A percentile compares a stretch with the other conserved stretches of the same genome.
Conservation (phyloP, 2,888 invertebrate species). For the Trimorus sp. region DNA sequence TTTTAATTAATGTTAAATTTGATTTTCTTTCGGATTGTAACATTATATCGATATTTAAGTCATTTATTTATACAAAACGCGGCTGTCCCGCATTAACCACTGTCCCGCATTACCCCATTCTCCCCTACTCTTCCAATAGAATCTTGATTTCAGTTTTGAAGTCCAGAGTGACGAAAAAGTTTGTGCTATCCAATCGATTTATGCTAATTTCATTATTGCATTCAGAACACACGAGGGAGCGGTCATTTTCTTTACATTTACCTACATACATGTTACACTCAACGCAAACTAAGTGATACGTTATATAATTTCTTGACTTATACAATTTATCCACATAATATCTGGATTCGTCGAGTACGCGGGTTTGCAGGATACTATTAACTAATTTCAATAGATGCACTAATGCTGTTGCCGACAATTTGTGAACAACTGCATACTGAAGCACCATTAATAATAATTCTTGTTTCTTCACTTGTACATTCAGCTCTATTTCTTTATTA, state of each 20-base stretch:
- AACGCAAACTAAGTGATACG: slow-evolving; percentile 27
- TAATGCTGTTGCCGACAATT: slow-evolving; percentile 15
- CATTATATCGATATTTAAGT: no score
- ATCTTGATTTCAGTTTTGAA: slow-evolving; percentile 19
- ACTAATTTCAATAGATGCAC: slow-evolving; percentile 29
- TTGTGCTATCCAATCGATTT: no score
- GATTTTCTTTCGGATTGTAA: no score
- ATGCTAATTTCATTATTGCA: no score
- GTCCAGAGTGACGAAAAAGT: slow-evolving; percentile 45
- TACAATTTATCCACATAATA: slow-evolving; percentile 37
- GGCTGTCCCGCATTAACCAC: no score
- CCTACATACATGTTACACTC: slow-evolving; percentile 25
- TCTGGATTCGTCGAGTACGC: slow-evolving; percentile 13
- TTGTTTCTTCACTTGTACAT: slow-evolving; percentile 2
- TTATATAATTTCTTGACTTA: not conserved
- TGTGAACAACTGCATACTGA: slow-evolving; percentile 9
- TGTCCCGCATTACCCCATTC: no score
- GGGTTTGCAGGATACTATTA: slow-evolving; percentile 17
- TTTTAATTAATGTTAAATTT: no score
- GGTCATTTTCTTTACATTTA: slow-evolving; percentile 4
- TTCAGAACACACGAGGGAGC: not conserved
- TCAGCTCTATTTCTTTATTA: not conserved
- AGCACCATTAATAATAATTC: slow-evolving; percentile 14
- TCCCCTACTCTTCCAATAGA: slow-evolving; percentile 24
- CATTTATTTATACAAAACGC: no score